Base-by-base conservation (phyloP, 1,140 invertebrate genomes). In the Coboldia fuscipes region DNA sequence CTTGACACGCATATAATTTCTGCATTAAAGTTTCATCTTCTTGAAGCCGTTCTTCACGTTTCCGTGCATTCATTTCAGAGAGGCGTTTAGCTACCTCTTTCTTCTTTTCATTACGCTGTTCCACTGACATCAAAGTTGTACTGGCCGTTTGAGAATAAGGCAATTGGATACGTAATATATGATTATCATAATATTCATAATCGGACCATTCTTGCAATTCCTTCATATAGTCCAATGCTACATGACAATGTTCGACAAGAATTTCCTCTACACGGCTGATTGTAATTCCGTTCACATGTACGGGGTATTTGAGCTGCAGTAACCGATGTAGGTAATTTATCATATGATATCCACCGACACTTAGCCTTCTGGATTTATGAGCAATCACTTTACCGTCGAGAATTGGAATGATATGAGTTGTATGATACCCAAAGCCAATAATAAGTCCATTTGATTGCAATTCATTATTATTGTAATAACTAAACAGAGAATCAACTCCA, bases 241-340 rank as follows among this genome's bases (percentile, higher is more conserved):
- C 63, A 34, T 65, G 62, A 39, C 76, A 77, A 50, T 92, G 75
- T 24, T 78, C 70, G 35, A 83, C 75, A 2, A 93, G 58, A 20
- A 94, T 58, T 46, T 89, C 82, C 60, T 93, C 88, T 33, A 78
- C 79, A 42, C 85, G 66, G 39, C 74, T 83, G 41, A 78, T 67
- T 3, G 84, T 86, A 35, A 94, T 80, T 4, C 80, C 72, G 51
- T 76, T 78, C 0, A 81, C 65, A 61, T 93, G 88, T 2, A 77
- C 75, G 4, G 89, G 86, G 61, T 94, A 93, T 55, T 93, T 94
- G 14, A 96, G 61, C 55, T 94, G 88, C 13, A 94, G 61, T n/a
- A 92, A 56, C 41, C 84, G 68, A 45, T 92, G 86, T 50, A 96
- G 63, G 51, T 85, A 92, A 12, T 62, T 69, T 30, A 75, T 75